Evolutionary conservation across 2,888 invertebrate genomes (phyloP).

Genomic region (Hirtodrosophila alboralis): DNA sequence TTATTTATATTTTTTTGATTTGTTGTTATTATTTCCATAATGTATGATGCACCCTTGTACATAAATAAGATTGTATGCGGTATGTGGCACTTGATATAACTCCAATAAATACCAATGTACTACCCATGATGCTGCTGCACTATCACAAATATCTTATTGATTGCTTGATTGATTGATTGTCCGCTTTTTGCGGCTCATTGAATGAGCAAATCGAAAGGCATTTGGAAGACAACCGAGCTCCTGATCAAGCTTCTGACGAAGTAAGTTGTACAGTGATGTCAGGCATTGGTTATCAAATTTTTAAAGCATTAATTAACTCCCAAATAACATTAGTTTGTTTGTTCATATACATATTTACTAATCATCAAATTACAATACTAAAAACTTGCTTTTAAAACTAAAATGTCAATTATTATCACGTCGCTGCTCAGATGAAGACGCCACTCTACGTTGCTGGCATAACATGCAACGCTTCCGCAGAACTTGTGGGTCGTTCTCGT

Average conservation of each 20-base stretch:
- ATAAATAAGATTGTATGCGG: constrained; percentile 65
- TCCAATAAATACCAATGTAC: constrained; percentile 33
- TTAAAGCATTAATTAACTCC: constrained; percentile 19
- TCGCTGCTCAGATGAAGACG: constrained; percentile 89
- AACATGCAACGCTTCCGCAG: constrained; percentile 96
- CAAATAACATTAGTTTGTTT: constrained; percentile 15
- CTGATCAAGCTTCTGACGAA: constrained; percentile 93
- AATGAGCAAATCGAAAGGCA: constrained; percentile 85
- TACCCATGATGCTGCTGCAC: constrained; percentile 45
- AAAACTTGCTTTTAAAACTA: constrained; percentile 1
- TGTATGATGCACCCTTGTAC: constrained; percentile 77
- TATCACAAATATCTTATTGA: constrained; percentile 38
- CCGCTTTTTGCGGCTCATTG: constrained; percentile 97
- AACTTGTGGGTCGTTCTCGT: constrained; percentile 88
- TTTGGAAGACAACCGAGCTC: constrained; percentile 90
- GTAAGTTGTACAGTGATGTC: constrained; percentile 86
- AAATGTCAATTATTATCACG: not conserved
- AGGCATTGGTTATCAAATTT: constrained; percentile 19
- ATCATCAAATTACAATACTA: constrained; percentile 2
- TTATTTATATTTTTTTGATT: constrained; percentile 53
- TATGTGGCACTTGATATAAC: constrained; percentile 67
- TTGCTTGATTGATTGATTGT: constrained; percentile 60
- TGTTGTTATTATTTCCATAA: constrained; percentile 55
- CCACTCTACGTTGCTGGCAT: constrained; percentile 98
- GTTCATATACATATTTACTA: constrained; percentile 6